A percentile compares a stretch with the other conserved stretches of the same genome.
phyloP scores from a whole-genome alignment of 2,888 invertebrate genomes.

The Cremastinae sp. region DNA sequence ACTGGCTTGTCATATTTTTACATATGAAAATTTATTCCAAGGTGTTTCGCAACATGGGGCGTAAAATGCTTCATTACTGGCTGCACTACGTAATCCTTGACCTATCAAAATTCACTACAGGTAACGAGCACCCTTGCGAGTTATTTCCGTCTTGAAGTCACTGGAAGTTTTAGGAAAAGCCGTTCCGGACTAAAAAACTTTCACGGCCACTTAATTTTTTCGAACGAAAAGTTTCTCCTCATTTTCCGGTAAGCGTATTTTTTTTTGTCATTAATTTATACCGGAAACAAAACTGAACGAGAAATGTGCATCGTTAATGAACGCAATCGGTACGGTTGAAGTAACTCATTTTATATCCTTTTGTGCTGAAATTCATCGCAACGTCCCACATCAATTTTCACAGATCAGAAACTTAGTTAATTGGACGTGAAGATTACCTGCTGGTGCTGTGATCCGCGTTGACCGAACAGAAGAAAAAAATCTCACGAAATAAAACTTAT shows the following conservation, averaged over 20 bases:
- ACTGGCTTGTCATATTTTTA: no score
- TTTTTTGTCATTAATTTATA: no score
- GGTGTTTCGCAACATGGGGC: background rate
- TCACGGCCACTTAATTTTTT: no score
- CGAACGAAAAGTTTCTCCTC: no score
- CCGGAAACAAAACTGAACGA: no score
- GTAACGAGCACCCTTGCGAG: no score
- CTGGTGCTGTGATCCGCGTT: background rate
- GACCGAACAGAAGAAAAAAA: background rate
- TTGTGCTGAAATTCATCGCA: conserved; percentile 5
- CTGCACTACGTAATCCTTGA: conserved; percentile 6
- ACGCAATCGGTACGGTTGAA: background rate
- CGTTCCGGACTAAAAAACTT: no score
- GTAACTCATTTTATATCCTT: conserved; percentile 5
- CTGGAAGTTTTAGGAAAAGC: no score
- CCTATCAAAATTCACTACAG: conserved; percentile 1
- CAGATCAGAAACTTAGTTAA: conserved; percentile 18
- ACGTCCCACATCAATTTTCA: background rate
- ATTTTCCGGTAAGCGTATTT: no score
- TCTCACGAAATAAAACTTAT: background rate
- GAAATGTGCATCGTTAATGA: background rate
- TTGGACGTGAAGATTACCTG: conserved; percentile 15
- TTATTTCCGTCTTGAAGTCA: no score
- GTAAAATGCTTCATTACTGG: background rate
- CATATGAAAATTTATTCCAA: conserved; percentile 3